These are phyloP conservation scores for Keiferia lycopersicella DNA, from an alignment of 2,888 invertebrate genomes.

Conservation along the genomic window DNA sequence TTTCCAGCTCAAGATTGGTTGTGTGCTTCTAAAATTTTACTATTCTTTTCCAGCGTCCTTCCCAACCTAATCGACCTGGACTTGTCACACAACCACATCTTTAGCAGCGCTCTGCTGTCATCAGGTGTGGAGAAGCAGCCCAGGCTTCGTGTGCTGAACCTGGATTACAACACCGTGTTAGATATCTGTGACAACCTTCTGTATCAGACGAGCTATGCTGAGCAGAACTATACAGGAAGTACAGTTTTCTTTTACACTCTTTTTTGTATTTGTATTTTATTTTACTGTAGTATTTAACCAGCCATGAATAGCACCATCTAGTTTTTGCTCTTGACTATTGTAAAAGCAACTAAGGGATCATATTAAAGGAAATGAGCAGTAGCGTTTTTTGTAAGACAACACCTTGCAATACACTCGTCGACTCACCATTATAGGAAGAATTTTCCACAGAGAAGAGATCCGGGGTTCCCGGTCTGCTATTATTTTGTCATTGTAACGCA, in stretches of 20 bases:
- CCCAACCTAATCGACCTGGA: not conserved
- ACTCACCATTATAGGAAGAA: no score
- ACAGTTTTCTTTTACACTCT: not conserved
- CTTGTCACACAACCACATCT: conserved; percentile 21
- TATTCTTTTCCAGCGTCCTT: not conserved
- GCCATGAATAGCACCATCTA: no score
- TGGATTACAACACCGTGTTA: conserved; percentile 11
- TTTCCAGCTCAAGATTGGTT: no score
- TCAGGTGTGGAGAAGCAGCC: conserved; percentile 16
- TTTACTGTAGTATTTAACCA: no score
- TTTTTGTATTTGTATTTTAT: not conserved
- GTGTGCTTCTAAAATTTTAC: not conserved
- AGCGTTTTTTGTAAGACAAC: no score
- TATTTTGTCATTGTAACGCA: no score
- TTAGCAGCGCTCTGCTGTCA: conserved; percentile 12
- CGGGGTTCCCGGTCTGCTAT: no score
- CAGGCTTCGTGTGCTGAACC: not conserved
- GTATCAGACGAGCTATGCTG: not conserved
- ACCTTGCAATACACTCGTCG: no score
- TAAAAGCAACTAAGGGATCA: no score
- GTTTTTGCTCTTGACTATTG: no score
- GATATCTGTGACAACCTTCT: conserved; percentile 9
- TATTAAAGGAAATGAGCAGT: no score
- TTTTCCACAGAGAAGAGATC: no score
- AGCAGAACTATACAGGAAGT: not conserved